These are phyloP conservation scores for Sebastes vulpes DNA, from an alignment of 2,797 vertebrate genomes.

Conservation along the genomic window DNA sequence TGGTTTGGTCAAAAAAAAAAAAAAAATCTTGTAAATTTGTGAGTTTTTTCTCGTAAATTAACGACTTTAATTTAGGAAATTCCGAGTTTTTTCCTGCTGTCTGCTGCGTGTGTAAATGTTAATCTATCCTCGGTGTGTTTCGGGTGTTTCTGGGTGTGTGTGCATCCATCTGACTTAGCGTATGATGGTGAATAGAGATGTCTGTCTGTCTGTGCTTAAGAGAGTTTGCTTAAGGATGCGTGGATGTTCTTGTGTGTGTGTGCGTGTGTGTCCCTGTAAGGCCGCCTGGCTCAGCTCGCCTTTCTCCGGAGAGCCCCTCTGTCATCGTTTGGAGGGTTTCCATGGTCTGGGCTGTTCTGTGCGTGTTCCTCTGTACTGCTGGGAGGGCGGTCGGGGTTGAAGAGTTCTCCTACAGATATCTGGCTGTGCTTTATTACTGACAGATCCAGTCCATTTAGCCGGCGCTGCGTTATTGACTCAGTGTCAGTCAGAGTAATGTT, in stretches of 20 bases:
- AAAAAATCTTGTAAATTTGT: background rate
- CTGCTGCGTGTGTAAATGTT: background rate
- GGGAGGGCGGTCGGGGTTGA: conserved; percentile 39
- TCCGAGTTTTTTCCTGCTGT: too few relatives aligned
- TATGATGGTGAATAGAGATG: conserved; percentile 9
- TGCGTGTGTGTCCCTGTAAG: conserved; percentile 22
- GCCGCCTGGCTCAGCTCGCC: conserved; percentile 29
- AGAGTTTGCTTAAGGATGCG: background rate
- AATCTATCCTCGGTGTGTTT: background rate
- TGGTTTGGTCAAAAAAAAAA: too few relatives aligned
- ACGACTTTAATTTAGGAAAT: background rate
- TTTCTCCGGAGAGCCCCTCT: conserved; percentile 35
- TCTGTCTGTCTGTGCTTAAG: background rate
- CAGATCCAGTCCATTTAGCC: conserved; percentile 60
- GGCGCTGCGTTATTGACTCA: conserved; percentile 50
- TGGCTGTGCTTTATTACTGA: conserved; percentile 54
- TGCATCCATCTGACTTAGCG: background rate
- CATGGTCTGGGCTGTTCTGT: conserved; percentile 45
- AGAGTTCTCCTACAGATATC: conserved; percentile 55
- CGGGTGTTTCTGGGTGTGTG: background rate
- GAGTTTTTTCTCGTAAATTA: background rate
- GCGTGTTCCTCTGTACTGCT: conserved; percentile 16
- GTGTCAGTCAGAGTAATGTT: conserved; percentile 58
- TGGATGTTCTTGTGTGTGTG: background rate
- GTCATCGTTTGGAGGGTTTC: conserved; percentile 59